Conservation (phyloP, 2,113 vertebrate species). For the Morone chrysops region DNA sequence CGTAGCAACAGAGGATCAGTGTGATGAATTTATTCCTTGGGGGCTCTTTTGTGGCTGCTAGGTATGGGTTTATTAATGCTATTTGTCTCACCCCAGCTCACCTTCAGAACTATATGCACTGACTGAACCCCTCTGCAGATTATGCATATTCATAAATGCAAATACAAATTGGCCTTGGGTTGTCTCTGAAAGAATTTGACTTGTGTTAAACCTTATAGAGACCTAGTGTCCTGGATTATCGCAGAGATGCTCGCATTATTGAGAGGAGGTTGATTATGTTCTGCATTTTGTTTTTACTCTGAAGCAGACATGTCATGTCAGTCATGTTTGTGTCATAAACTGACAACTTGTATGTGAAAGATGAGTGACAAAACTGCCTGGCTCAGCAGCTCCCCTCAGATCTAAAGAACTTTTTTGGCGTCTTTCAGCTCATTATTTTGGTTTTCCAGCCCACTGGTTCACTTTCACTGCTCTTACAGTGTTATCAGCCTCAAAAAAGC, state of each 20-base stretch:
- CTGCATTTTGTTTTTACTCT: background rate
- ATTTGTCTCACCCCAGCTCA: slow-evolving; percentile 37
- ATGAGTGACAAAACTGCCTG: too few species aligned
- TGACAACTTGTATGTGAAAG: too few species aligned
- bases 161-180: slow-evolving; percentile 43
- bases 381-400: background rate
- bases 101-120: background rate
- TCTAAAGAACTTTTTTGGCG: background rate
- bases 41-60: background rate
- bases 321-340: too few species aligned
- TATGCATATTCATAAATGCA: slow-evolving; percentile 77
- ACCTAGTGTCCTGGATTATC: background rate
- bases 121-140: slow-evolving; percentile 16
- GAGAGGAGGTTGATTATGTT: background rate
- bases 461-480: background rate
- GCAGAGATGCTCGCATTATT: background rate
- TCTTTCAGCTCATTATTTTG: too few species aligned
- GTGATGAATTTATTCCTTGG: slow-evolving; percentile 14
- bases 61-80: slow-evolving; percentile 44
- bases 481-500: background rate
- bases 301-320: background rate
- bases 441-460: background rate
- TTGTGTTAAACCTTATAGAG: background rate
- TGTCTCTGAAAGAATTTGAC: slow-evolving; percentile 14
- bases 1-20: slow-evolving; percentile 4